A percentile compares a stretch with the other conserved stretches of the same genome.
phyloP scores from a whole-genome alignment of 2,113 vertebrate species.

The Ptyas mucosa region DNA sequence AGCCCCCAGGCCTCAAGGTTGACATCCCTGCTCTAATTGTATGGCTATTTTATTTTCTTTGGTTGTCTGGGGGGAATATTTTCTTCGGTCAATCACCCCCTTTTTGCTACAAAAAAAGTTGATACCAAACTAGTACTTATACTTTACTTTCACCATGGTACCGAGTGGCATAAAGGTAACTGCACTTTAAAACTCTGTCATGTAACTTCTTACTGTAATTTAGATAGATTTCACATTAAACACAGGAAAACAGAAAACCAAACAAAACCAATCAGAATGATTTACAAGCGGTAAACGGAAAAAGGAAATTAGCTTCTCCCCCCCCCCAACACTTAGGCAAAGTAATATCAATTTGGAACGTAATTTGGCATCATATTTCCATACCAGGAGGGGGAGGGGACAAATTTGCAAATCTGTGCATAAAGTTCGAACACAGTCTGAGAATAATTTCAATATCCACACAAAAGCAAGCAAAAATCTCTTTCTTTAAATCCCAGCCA shows the following conservation, averaged over 20 bases:
- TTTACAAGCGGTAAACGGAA: slow-evolving; percentile 31
- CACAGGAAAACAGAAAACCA: slow-evolving; percentile 42
- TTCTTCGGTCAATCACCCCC: background rate
- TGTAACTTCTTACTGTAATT: slow-evolving; percentile 54
- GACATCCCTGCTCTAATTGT: background rate
- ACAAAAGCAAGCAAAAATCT: rapidly evolving
- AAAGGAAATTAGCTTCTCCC: slow-evolving; percentile 18
- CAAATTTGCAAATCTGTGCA: background rate
- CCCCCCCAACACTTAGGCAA: background rate
- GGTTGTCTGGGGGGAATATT: background rate
- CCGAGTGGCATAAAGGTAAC: slow-evolving; percentile 25
- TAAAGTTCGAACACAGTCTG: background rate
- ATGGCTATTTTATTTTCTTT: background rate
- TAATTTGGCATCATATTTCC: background rate
- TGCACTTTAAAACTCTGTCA: slow-evolving; percentile 51
- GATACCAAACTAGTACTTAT: background rate
- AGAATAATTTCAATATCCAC: background rate
- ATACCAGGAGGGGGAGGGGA: background rate
- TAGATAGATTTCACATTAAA: slow-evolving; percentile 49
- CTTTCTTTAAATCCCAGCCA: rapidly evolving
- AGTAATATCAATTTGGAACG: background rate
- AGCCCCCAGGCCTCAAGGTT: too few species aligned
- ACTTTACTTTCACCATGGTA: slow-evolving; percentile 42
- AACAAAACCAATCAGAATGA: slow-evolving; percentile 33
- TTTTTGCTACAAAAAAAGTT: background rate